A percentile compares a stretch with the other conserved stretches of the same genome.
These are phyloP conservation scores for Microhierax caerulescens DNA, from an alignment of 2,797 vertebrate genomes.

Conservation along the genomic window DNA sequence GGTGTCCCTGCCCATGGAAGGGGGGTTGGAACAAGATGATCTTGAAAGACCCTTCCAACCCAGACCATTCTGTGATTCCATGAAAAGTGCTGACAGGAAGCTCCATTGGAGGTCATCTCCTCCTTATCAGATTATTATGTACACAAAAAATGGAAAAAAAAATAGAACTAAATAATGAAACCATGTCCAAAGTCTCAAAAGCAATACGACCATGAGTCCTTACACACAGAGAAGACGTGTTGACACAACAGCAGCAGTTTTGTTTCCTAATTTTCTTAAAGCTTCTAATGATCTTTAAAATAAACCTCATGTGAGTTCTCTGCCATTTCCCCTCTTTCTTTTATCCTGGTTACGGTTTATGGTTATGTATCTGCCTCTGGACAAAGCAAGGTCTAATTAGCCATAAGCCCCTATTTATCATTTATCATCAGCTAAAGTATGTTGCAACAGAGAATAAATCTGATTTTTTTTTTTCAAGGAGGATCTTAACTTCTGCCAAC, in stretches of 20 bases:
- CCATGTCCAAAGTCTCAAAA: fast-evolving
- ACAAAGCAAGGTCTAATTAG: constrained; percentile 41
- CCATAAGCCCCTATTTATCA: constrained; percentile 11
- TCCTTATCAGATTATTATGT: neutral
- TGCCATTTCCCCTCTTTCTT: neutral
- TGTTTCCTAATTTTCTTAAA: neutral
- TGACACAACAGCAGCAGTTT: neutral
- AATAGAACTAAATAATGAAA: fast-evolving
- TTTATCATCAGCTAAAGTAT: constrained; percentile 37
- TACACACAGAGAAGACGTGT: fast-evolving
- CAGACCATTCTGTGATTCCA: neutral
- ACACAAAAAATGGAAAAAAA: neutral
- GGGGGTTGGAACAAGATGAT: fast-evolving
- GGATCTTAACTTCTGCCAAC: constrained; percentile 39
- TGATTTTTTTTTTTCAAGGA: neutral
- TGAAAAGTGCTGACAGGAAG: fast-evolving
- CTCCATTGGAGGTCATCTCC: fast-evolving
- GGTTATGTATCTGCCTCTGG: neutral
- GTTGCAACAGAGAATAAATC: neutral
- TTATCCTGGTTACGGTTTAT: neutral
- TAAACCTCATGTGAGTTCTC: neutral
- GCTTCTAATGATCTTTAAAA: neutral
- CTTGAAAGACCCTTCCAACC: neutral
- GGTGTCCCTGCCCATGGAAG: neutral
- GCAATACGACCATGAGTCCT: neutral